Evolutionary conservation across 2,888 invertebrate species (phyloP).

Genomic region (Hydropsyche betteni): DNA sequence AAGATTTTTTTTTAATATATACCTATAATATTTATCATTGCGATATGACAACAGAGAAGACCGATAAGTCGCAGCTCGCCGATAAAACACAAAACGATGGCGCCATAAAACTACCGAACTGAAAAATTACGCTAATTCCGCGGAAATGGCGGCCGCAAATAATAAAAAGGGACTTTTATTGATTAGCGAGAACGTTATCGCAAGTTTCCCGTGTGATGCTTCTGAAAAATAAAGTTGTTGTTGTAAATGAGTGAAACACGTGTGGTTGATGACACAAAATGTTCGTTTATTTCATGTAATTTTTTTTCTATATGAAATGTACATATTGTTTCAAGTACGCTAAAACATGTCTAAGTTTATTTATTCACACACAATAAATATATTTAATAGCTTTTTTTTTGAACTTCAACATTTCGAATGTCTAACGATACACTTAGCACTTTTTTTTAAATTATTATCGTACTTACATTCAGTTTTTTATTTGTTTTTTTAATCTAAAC

Average conservation of each 20-base stretch:
- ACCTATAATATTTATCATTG: neutral
- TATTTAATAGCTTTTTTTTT: slow-evolving; percentile 35
- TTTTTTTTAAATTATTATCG: slow-evolving; percentile 16
- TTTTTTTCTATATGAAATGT: slow-evolving; percentile 44
- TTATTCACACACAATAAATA: slow-evolving; percentile 50
- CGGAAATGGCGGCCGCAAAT: neutral
- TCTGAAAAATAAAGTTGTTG: neutral
- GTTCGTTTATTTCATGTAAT: slow-evolving; percentile 33
- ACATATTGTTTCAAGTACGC: slow-evolving; percentile 40
- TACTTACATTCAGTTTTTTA: slow-evolving; percentile 1
- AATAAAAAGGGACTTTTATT: neutral
- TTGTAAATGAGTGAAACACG: slow-evolving; percentile 12
- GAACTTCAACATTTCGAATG: slow-evolving; percentile 36
- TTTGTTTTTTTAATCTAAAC: slow-evolving; percentile 8
- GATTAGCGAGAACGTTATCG: no score
- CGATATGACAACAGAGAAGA: neutral
- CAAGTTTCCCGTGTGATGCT: no score
- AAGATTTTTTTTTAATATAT: no score
- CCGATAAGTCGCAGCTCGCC: neutral
- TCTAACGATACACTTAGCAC: slow-evolving; percentile 15
- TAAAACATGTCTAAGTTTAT: slow-evolving; percentile 4
- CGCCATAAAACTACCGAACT: slow-evolving; percentile 33
- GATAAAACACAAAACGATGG: slow-evolving; percentile 22
- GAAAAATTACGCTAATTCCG: slow-evolving; percentile 11
- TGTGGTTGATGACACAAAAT: slow-evolving; percentile 27